Evolutionary conservation across 2,888 invertebrate species (phyloP).

Genomic region (Liposcelis brunnea): DNA sequence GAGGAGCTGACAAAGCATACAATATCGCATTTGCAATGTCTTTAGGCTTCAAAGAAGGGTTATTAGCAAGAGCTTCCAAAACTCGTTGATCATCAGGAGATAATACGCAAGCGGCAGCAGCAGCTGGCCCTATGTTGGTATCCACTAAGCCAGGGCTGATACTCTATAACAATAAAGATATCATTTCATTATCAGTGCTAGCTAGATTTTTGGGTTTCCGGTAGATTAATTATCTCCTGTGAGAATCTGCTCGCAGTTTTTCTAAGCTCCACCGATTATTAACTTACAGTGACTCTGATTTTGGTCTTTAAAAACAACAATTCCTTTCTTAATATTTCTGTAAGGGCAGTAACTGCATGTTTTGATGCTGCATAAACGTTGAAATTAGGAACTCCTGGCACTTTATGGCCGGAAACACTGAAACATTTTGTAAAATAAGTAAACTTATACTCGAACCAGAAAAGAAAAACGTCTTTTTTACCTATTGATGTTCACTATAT

Average conservation of each 20-base stretch:
- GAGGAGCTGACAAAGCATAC: not conserved
- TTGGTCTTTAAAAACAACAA: slow-evolving; percentile 18
- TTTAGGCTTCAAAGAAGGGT: not conserved
- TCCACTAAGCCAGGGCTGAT: not conserved
- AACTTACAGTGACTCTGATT: slow-evolving; percentile 17
- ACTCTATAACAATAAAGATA: not conserved
- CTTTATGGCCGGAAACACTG: slow-evolving; percentile 23
- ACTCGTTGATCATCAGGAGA: too few relatives aligned
- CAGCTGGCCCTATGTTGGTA: not conserved
- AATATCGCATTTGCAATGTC: not conserved
- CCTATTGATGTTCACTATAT: not conserved
- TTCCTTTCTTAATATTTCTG: slow-evolving; percentile 25
- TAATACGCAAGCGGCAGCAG: not conserved
- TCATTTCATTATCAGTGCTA: too few relatives aligned
- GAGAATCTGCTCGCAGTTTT: slow-evolving; percentile 4
- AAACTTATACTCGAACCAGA: too few relatives aligned
- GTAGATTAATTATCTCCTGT: slow-evolving; percentile 15
- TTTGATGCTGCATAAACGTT: slow-evolving; percentile 24
- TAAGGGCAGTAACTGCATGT: slow-evolving; percentile 24
- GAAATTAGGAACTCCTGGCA: slow-evolving; percentile 5
- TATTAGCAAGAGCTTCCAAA: too few relatives aligned
- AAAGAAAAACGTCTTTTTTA: too few relatives aligned
- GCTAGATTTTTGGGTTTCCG: too few relatives aligned
- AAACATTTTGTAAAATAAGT: too few relatives aligned
- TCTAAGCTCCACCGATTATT: too few relatives aligned